Evolutionary conservation across 2,113 vertebrate species (phyloP).

Genomic region (Notarius lentiginosus): DNA sequence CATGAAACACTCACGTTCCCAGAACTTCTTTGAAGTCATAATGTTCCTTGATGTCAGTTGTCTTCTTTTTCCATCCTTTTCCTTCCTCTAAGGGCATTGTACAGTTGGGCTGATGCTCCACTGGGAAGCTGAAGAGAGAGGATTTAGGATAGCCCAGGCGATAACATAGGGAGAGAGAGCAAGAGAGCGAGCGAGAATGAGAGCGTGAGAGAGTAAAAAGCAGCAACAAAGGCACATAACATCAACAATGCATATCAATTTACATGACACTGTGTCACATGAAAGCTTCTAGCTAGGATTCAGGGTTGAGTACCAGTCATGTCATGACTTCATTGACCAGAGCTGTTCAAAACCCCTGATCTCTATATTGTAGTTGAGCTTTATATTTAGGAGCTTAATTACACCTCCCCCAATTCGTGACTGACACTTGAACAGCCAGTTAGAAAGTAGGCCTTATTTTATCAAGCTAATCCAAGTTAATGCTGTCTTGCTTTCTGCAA

Average conservation of each 20-base stretch:
- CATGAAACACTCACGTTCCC: conserved; percentile 74
- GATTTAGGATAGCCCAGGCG: conserved; percentile 43
- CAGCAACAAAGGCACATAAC: not conserved
- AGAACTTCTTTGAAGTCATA: conserved; percentile 82
- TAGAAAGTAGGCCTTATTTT: not conserved
- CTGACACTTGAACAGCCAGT: not conserved
- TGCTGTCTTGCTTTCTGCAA: not conserved
- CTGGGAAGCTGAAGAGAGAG: conserved; percentile 59
- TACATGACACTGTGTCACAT: not conserved
- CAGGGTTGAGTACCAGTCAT: not conserved
- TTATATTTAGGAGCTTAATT: not conserved
- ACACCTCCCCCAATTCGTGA: not conserved
- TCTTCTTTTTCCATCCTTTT: conserved; percentile 81
- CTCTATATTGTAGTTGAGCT: not conserved
- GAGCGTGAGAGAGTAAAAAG: not conserved
- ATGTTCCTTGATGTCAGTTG: conserved; percentile 77
- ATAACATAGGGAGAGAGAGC: conserved; percentile 2
- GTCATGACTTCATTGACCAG: not conserved
- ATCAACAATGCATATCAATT: not conserved
- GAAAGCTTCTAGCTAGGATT: not conserved
- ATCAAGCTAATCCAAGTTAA: not conserved
- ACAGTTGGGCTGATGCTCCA: conserved; percentile 61
- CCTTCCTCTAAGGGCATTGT: conserved; percentile 79
- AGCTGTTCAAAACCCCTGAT: not conserved
- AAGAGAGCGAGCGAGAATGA: not conserved